Evolutionary conservation across 2,888 invertebrate genomes (phyloP), one percentile per base, ranked within the genome.

Genomic region (Desoria tigrina): DNA sequence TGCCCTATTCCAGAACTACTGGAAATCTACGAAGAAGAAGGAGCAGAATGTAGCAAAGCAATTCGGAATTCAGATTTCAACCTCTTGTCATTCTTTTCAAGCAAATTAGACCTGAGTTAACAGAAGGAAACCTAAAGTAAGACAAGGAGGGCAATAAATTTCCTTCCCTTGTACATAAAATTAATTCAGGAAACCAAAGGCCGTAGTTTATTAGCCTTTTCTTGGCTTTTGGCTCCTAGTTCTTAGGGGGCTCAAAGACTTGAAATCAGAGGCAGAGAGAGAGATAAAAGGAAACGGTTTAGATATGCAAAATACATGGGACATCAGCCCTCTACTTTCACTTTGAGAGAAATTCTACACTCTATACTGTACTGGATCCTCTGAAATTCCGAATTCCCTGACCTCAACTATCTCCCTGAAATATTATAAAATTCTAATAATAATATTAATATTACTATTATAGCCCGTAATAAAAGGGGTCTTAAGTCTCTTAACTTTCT

Each of bases 171-270:
- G 26, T 63, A 45, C 67, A 66, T 72, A 71, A 72, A 74, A 72
- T 74, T 74, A 74, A 72, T 74, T 72, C 74, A 70, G 72, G 70
- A 71, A 71, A 71, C 68, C 69, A 68, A 72, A 68, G 67, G 61
- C 63, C 68, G 61, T 68, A 71, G 69, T 73, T 73, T 71, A 71
- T 73, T 71, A 71, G 69, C 45, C 45, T 21, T 45, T 45, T 16
- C 45, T 45, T 45, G 9, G n/a, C 32, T 32, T 11, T 32, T 32
- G 32, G 32, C 11, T 32, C 32, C 6, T 32, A 32, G 32, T 4
- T 32, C 32, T 4, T 32, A 11, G 32, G 32, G 32, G 32, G 4
- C 32, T 32, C 32, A 4, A 7, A n/a, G n/a, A 4, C 11, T 32
- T 32, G 32, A 11, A 32, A 32, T 32, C 32, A 32, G 6, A 32